Conservation (phyloP, 2,888 invertebrate genomes). For the Lochmaea capreae region DNA sequence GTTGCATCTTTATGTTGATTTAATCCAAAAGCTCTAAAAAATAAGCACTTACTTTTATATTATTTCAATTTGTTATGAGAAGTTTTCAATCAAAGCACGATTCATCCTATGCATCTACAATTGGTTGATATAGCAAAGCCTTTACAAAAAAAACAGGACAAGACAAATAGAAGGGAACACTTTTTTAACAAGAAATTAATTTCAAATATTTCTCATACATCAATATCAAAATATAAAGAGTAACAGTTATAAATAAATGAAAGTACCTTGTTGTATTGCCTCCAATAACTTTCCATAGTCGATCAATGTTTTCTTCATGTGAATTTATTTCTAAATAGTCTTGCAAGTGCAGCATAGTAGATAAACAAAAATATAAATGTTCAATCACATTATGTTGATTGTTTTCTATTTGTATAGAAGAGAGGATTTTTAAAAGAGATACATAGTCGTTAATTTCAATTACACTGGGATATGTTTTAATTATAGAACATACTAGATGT, state of each 20-base stretch:
- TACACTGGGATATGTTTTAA: constrained; percentile 63
- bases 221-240: too few relatives aligned
- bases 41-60: constrained; percentile 1
- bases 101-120: too few relatives aligned
- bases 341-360: constrained; percentile 44
- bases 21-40: constrained; percentile 65
- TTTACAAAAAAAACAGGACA: too few relatives aligned
- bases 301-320: constrained; percentile 37
- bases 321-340: constrained; percentile 13
- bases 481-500: constrained; percentile 60
- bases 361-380: constrained; percentile 46
- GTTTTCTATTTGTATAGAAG: constrained; percentile 53
- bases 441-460: constrained; percentile 61
- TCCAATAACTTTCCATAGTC: constrained; percentile 48
- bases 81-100: too few relatives aligned
- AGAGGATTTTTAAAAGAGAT: constrained; percentile 62
- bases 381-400: constrained; percentile 46
- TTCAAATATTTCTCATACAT: too few relatives aligned
- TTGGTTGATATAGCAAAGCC: too few relatives aligned
- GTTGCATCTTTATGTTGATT: constrained; percentile 65
- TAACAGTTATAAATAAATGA: too few relatives aligned
- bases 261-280: constrained; percentile 45
- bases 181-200: too few relatives aligned
- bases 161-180: too few relatives aligned
- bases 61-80: background rate